These are phyloP conservation scores for Tauraco hartlaubi DNA, from an alignment of 2,797 vertebrate genomes.

Conservation along the genomic window DNA sequence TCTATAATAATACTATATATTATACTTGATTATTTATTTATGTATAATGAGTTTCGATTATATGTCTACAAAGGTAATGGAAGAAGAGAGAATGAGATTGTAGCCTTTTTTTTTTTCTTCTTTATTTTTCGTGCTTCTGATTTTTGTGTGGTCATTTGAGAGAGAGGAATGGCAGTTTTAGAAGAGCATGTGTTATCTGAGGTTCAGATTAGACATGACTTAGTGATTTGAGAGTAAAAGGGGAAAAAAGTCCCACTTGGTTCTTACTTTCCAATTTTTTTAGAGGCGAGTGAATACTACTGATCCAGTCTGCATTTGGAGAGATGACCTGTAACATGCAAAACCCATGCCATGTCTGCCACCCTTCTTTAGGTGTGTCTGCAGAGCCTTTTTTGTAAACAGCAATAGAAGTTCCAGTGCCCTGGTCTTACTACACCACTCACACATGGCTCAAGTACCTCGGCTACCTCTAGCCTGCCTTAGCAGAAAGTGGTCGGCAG, in stretches of 20 bases:
- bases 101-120: rapidly evolving
- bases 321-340: rapidly evolving
- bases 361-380: neutral
- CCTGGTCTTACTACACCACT: neutral
- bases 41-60: neutral
- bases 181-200: neutral
- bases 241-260: rapidly evolving
- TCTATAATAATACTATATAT: neutral
- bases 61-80: neutral
- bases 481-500: neutral
- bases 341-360: neutral
- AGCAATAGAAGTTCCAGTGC: rapidly evolving
- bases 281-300: neutral
- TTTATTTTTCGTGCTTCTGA: neutral
- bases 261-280: neutral
- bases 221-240: neutral
- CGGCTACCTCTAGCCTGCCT: neutral
- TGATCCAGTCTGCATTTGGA: neutral
- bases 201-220: neutral
- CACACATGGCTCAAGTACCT: neutral
- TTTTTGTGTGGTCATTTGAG: neutral
- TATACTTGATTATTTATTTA: neutral
- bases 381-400: neutral
- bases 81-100: neutral
- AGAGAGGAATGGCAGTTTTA: neutral